Percentiles rank a stretch among this genome's conserved stretches.
phyloP scores from a whole-genome alignment of 2,797 vertebrate species.

The Trachurus trachurus region DNA sequence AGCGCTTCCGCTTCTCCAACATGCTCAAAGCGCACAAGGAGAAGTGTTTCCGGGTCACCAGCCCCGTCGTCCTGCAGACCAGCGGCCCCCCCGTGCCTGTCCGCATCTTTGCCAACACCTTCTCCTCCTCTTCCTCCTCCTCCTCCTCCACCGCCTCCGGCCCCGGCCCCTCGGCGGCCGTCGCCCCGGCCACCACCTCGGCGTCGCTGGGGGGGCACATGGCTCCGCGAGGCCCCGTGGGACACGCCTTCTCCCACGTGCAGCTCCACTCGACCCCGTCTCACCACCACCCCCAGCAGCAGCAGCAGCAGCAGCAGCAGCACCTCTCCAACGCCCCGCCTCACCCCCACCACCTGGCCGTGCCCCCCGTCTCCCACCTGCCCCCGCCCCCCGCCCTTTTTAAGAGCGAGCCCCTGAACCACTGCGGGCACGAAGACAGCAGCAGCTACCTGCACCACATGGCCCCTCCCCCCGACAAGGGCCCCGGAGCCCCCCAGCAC shows the following conservation, averaged over 20 bases:
- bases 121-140: conserved; percentile 73
- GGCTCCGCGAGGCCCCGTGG: conserved; percentile 83
- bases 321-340: conserved; percentile 87
- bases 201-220: conserved; percentile 84
- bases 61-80: conserved; percentile 90
- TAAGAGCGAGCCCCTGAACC: conserved; percentile 96
- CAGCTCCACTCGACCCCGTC: conserved; percentile 91
- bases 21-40: conserved; percentile 99
- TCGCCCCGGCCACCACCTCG: conserved; percentile 78
- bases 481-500: conserved; percentile 88
- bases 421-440: conserved; percentile 93
- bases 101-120: conserved; percentile 81
- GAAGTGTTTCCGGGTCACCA: conserved; percentile 97
- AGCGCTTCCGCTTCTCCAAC: conserved; percentile 98
- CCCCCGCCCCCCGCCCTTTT: conserved; percentile 96
- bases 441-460: conserved; percentile 92
- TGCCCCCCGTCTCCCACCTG: conserved; percentile 90
- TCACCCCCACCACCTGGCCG: conserved; percentile 88
- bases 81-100: conserved; percentile 87
- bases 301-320: conserved; percentile 87
- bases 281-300: conserved; percentile 89
- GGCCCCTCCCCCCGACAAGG: conserved; percentile 87
- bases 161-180: conserved; percentile 72
- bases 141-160: conserved; percentile 59
- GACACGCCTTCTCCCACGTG: conserved; percentile 92